Evolutionary conservation across 2,113 vertebrate species (phyloP), one percentile per base, ranked within the genome.

Genomic region (Embiotoca jacksoni): DNA sequence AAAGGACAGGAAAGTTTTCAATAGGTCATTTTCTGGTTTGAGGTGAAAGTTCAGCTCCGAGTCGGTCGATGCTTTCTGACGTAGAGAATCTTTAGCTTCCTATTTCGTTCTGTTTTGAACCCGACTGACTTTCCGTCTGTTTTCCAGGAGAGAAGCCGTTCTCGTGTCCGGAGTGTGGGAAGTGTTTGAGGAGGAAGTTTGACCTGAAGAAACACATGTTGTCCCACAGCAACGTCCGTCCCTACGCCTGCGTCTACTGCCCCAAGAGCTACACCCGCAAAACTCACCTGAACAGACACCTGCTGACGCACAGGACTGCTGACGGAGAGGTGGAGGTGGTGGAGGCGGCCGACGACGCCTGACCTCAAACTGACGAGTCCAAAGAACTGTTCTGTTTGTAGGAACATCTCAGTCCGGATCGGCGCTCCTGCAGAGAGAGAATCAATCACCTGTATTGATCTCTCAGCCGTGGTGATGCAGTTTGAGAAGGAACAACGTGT

Each of bases 161-260:
- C 65, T 67, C 83, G 0, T 94, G 94, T 78, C 79, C 92, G 0
- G 89, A 94, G 7, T 95, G 94, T 1, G 93, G 92, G 0, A 95
- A 94, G 49, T 83, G 89, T 58, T 80, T 95, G 14, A 55, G 92
- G 68, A 89, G 92, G 67, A 92, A 92, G 84, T 93, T 91, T 1
- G 93, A 94, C 64, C 86, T 92, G 82, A 92, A 92, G 78, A 94
- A 94, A 9, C 94, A 95, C 89, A 80, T 94, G 85, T 59, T 91
- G 83, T 89, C 90, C 4, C 94, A 95, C 88, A 88, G 88, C 15
- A 91, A 80, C 10, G 69, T 89, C 0, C 88, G 93, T 7, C 93
- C 93, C 0, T 90, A 86, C 65, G 83, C 79, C 66, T 94, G 94
- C 46, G 13, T 50, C 3, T 70, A 63, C 60, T 95, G 94, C 57